These are phyloP conservation scores for Margaritifera margaritifera DNA, from an alignment of 2,888 invertebrate genomes.

Conservation along the genomic window DNA sequence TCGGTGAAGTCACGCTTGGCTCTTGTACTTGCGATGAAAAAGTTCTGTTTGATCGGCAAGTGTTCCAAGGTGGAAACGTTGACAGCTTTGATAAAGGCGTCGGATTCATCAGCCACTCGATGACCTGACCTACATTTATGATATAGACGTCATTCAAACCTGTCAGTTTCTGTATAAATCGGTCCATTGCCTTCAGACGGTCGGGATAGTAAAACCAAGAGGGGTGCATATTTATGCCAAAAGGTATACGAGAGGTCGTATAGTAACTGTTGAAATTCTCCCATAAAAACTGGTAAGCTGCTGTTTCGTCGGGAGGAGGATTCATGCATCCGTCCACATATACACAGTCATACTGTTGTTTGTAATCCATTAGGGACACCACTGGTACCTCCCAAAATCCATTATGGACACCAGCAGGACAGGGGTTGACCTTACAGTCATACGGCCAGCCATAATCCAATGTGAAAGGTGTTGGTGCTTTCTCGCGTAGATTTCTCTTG, in stretches of 20 bases:
- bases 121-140: constrained; percentile 55
- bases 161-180: constrained; percentile 57
- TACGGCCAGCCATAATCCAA: constrained; percentile 79
- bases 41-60: too few species aligned
- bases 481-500: constrained; percentile 26
- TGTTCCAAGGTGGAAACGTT: constrained; percentile 54
- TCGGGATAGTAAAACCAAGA: constrained; percentile 75
- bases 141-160: constrained; percentile 64
- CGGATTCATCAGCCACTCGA: constrained; percentile 62
- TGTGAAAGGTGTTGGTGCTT: constrained; percentile 82
- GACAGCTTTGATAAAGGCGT: constrained; percentile 45
- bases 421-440: constrained; percentile 63
- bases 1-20: too few species aligned
- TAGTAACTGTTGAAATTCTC: constrained; percentile 86
- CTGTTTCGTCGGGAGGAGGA: constrained; percentile 56
- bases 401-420: constrained; percentile 68
- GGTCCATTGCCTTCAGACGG: constrained; percentile 61
- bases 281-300: constrained; percentile 76
- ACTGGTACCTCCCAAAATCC: constrained; percentile 82
- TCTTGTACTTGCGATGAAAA: too few species aligned
- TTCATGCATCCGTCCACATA: constrained; percentile 64
- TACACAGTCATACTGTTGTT: constrained; percentile 59
- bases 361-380: constrained; percentile 64
- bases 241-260: constrained; percentile 81
- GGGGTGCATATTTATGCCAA: constrained; percentile 87